A percentile compares a stretch with the other conserved stretches of the same genome.
phyloP scores from a whole-genome alignment of 2,888 invertebrate species.

The Aspidiotus destructor region DNA sequence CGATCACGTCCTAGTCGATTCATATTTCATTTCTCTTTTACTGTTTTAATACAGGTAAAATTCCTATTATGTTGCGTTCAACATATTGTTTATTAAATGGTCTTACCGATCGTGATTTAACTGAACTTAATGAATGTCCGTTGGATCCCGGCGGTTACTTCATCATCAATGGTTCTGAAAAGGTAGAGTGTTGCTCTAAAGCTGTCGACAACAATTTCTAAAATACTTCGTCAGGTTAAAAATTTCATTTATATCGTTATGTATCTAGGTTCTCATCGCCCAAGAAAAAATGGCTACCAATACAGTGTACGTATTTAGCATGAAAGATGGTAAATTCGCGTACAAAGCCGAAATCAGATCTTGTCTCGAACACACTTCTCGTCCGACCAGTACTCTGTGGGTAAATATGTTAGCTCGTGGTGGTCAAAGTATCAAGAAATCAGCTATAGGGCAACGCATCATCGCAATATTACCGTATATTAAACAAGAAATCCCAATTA shows the following conservation, averaged over 20 bases:
- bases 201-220: neutral
- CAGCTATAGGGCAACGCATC: constrained; percentile 96
- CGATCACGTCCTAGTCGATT: neutral
- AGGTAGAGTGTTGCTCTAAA: constrained; percentile 46
- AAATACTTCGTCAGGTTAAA: neutral
- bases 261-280: constrained; percentile 70
- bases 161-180: constrained; percentile 98
- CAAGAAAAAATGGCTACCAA: constrained; percentile 99
- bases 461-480: constrained; percentile 97
- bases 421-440: constrained; percentile 93
- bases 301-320: constrained; percentile 98
- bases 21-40: neutral
- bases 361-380: constrained; percentile 68
- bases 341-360: constrained; percentile 97
- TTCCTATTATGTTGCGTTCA: constrained; percentile 97
- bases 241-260: too few relatives aligned
- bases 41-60: constrained; percentile 56
- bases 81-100: constrained; percentile 92
- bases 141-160: constrained; percentile 99
- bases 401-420: constrained; percentile 99
- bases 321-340: constrained; percentile 99
- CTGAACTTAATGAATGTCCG: constrained; percentile 98
- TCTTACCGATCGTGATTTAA: constrained; percentile 95
- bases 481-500: constrained; percentile 98
- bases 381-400: constrained; percentile 96